Base-by-base conservation (phyloP, 2,113 vertebrate genomes). In the Channa argus region DNA sequence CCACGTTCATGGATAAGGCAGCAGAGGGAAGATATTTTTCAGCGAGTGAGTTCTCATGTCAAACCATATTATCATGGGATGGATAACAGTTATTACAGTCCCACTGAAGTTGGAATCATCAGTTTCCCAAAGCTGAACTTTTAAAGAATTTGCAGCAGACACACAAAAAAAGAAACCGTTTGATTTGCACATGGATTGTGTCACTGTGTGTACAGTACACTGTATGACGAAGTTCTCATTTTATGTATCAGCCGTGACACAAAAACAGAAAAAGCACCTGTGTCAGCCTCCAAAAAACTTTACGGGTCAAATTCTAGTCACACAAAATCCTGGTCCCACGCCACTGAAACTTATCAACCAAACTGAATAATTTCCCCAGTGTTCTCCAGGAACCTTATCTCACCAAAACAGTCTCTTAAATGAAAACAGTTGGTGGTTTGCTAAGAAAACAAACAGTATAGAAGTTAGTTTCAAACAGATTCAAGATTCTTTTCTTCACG, bases 1-100 rank as follows among this genome's bases (percentile, higher is more conserved):
- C 33, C 59, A 45, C 39, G 56, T 56, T 55, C 4, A 11, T 43
- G 46, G 62, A 52, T 75, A 51, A 75, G 55, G 74, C 71, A 64
- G 6, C 33, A 63, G 33, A 76, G 24, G 47, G 59, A 61, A 41
- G 9, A 4, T 38, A 43, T 45, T 51, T 6, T 8, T 63, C 3
- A 2, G 4, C 13, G 5, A 24, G 33, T 0, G 33, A 12, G 37
- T 56, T 46, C 4, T 41, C 2, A n/a, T 2, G 5, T 41, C 24
- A 13, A 0, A 14, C 8, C 9, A 3, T 10, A 3, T 10, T 12
- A 10, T 58, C 3, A 9, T 36, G 14, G 33, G n/a, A 38, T 65
- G 33, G 38, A 5, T 24, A 6, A 6, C 38, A 6, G 71, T 38
- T 50, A 63, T 13, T 62, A 0, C 47, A 33, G 51, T 33, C 34